Base-by-base conservation (phyloP, 2,113 vertebrate species). In the Scatophagus argus region DNA sequence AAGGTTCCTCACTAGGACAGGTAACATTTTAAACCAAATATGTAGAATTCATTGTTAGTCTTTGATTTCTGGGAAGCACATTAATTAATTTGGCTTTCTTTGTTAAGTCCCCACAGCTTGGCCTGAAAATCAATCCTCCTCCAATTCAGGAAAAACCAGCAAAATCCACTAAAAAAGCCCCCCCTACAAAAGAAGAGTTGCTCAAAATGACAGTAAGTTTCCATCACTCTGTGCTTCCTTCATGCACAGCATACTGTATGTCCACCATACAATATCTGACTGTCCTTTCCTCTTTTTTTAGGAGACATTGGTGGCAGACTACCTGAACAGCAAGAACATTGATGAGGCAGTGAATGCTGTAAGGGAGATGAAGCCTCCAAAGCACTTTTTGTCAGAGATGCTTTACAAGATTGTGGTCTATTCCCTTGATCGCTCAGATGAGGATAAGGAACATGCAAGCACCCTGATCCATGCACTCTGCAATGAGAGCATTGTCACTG, bases 61-160 rank as follows among this genome's bases (percentile, higher is more conserved):
- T 0, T 1, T 14, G 4, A 23, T 32, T 54, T 29, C 2, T 56
- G 19, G 7, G n/a, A 60, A 8, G n/a, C n/a, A n/a, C 5, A 11
- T 21, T 0, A 29, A 23, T n/a, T 79, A 0, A 77, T 39, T 47
- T 65, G 44, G 1, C 4, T 56, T 16, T 32, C 16, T 46, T 72
- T 84, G 6, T 83, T 61, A 95, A 81, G 96, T 93, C 96, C 65
- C 96, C 95, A 93, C 96, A 99, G 86, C 98, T 99, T 92, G 98
- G 98, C 91, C 96, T 99, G 74, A 99, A 99, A 96, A 97, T 95
- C 77, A 99, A 97, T 87, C 97, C 98, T 79, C 98, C 97, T 47
- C 96, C 97, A 80, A 99, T 99, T 89, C 98, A 99, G 93, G 98
- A 99, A 89, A 99, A 99, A 87, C 97, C 98, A 91, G 96, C 95